These are phyloP conservation scores for Esox masquinongy DNA, from an alignment of 2,797 vertebrate genomes.

Conservation along the genomic window DNA sequence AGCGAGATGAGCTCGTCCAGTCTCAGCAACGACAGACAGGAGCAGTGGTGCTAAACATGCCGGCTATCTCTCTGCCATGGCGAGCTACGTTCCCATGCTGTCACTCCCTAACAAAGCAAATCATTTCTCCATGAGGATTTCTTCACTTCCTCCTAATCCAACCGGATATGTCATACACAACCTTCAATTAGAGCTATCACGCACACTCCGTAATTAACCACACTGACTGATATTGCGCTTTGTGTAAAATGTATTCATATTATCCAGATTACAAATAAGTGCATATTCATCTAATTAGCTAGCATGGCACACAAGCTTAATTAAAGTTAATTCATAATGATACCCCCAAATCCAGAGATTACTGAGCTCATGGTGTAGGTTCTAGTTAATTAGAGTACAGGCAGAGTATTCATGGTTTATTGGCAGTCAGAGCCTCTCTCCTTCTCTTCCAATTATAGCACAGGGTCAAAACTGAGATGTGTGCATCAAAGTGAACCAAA, in stretches of 20 bases:
- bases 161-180: conserved; percentile 38
- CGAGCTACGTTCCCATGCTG: conserved; percentile 56
- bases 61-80: conserved; percentile 55
- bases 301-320: conserved; percentile 65
- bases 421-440: conserved; percentile 53
- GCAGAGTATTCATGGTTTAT: conserved; percentile 40
- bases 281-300: conserved; percentile 69
- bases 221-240: conserved; percentile 66
- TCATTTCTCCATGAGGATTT: conserved; percentile 66
- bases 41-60: conserved; percentile 60
- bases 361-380: conserved; percentile 66
- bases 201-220: conserved; percentile 64
- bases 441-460: conserved; percentile 59
- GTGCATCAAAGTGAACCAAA: not conserved
- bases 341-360: conserved; percentile 72
- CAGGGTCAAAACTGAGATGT: conserved; percentile 37
- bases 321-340: conserved; percentile 77
- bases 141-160: conserved; percentile 64
- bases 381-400: conserved; percentile 65
- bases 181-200: conserved; percentile 68
- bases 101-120: conserved; percentile 64
- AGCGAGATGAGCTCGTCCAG: conserved; percentile 53
- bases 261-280: conserved; percentile 74
- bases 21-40: conserved; percentile 58
- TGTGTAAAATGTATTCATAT: conserved; percentile 72